Evolutionary conservation across 2,113 vertebrate genomes (phyloP).

Genomic region (Steatornis caripensis): DNA sequence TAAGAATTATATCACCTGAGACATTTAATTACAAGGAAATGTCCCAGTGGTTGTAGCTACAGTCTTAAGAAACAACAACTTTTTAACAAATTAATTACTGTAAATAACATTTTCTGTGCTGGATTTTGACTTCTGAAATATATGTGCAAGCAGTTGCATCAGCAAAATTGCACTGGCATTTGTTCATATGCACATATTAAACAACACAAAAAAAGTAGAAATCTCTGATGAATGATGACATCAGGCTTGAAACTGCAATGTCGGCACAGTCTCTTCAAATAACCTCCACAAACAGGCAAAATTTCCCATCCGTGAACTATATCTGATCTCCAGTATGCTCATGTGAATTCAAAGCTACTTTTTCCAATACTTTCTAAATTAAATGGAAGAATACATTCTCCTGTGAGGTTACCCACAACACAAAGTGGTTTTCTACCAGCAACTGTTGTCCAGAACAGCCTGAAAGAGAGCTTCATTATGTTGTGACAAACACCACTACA

Average conservation of each 20-base stretch:
- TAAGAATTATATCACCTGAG: not conserved
- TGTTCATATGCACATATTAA: not conserved
- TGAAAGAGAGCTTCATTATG: not conserved
- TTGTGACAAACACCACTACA: not conserved
- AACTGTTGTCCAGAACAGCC: not conserved
- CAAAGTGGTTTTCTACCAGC: not conserved
- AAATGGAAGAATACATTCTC: not conserved
- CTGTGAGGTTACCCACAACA: not conserved
- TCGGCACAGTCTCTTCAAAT: not conserved
- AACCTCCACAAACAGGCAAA: not conserved
- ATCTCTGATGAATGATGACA: not conserved
- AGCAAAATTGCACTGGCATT: not conserved
- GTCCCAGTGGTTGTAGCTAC: not conserved
- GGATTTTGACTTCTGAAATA: not conserved
- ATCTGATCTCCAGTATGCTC: not conserved
- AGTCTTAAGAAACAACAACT: not conserved
- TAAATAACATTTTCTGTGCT: not conserved
- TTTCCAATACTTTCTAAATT: not conserved
- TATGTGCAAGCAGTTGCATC: not conserved
- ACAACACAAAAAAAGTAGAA: not conserved
- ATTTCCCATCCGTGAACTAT: not conserved
- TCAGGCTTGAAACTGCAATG: not conserved
- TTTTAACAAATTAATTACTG: not conserved
- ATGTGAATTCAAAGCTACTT: not conserved
- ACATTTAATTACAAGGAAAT: not conserved